Percentiles rank a stretch among this genome's conserved stretches.
phyloP scores from a whole-genome alignment of 2,797 vertebrate species.

The Anguilla megastoma region DNA sequence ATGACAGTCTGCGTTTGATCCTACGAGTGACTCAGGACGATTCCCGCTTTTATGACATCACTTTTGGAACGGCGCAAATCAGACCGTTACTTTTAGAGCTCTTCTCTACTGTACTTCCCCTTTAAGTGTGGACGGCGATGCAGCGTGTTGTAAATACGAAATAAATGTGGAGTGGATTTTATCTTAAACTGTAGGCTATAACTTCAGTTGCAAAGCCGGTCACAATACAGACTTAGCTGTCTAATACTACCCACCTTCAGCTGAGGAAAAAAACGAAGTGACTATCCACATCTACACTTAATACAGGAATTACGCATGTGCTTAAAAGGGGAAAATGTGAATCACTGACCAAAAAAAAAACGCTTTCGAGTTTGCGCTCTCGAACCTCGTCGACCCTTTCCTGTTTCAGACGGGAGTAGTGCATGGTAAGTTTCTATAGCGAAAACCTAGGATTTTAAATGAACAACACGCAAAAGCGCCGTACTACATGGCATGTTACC shows the following conservation, averaged over 20 bases:
- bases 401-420: background rate
- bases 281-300: background rate
- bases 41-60: conserved; percentile 16
- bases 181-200: background rate
- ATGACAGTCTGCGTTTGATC: background rate
- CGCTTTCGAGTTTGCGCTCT: background rate
- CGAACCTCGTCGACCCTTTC: background rate
- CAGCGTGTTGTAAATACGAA: background rate
- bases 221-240: background rate
- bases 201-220: background rate
- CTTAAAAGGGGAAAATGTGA: background rate
- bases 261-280: background rate
- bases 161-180: background rate
- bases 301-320: background rate
- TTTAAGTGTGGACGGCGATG: background rate
- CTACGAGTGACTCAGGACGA: background rate
- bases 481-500: background rate
- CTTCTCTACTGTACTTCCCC: background rate
- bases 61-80: background rate
- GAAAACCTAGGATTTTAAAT: background rate
- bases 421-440: background rate
- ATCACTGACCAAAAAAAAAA: background rate
- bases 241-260: background rate
- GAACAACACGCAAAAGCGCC: background rate
- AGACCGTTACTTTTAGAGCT: background rate